A percentile compares a stretch with the other conserved stretches of the same genome.
phyloP scores from a whole-genome alignment of 2,113 vertebrate genomes.

The Nesogale talazaci region DNA sequence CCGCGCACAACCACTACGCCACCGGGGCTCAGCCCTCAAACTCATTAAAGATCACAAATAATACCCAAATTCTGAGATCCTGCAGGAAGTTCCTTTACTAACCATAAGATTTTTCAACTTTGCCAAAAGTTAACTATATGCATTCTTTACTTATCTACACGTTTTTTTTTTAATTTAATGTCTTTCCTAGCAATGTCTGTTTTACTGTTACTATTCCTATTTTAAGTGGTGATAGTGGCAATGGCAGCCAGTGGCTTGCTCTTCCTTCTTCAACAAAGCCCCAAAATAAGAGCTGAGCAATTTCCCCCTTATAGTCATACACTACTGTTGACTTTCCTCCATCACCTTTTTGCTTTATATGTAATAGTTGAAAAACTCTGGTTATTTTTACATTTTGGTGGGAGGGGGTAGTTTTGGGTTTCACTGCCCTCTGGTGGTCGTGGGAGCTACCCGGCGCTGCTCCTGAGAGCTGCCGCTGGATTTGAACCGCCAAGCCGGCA shows the following conservation, averaged over 20 bases:
- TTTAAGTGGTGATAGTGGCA: not conserved
- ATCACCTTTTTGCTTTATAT: constrained; percentile 3
- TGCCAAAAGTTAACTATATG: not conserved
- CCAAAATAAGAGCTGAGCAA: not conserved
- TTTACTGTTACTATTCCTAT: not conserved
- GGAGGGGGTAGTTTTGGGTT: too few species aligned
- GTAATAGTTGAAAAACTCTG: constrained; percentile 26
- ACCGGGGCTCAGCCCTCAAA: too few species aligned
- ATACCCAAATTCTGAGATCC: constrained; percentile 46
- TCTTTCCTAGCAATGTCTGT: not conserved
- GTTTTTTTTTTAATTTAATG: too few species aligned
- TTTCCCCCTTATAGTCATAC: not conserved
- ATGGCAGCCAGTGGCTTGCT: not conserved
- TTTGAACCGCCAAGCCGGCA: too few species aligned
- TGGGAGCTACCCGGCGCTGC: too few species aligned
- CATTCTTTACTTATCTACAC: too few species aligned
- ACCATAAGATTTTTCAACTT: constrained; percentile 21
- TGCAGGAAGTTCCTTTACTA: constrained; percentile 15
- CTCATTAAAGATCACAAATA: constrained; percentile 50
- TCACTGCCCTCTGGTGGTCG: too few species aligned
- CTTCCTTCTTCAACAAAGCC: constrained; percentile 38
- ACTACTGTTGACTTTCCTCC: constrained; percentile 28
- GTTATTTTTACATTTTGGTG: too few species aligned
- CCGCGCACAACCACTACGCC: too few species aligned
- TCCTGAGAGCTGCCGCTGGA: too few species aligned